Evolutionary conservation across 2,797 vertebrate genomes (phyloP).

Genomic region (Premnoplex brunnescens): DNA sequence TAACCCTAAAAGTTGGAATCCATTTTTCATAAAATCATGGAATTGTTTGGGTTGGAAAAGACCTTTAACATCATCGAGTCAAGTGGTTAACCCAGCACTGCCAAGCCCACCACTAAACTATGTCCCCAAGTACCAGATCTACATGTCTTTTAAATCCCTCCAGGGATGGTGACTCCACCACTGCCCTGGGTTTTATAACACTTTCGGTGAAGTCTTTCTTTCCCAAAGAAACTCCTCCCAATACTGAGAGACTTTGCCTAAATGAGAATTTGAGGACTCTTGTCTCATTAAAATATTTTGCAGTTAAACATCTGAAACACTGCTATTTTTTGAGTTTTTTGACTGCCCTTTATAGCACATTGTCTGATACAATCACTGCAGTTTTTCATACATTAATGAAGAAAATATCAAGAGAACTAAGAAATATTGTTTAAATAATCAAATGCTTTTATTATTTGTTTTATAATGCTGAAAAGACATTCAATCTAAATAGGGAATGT

Average conservation of each 20-base stretch:
- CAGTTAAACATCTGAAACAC: not conserved
- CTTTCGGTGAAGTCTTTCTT: not conserved
- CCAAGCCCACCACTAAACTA: not conserved
- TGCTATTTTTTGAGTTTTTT: not conserved
- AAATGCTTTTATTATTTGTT: not conserved
- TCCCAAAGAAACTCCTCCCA: not conserved
- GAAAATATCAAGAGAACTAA: not conserved
- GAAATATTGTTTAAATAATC: not conserved
- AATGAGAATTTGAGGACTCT: not conserved
- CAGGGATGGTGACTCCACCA: not conserved
- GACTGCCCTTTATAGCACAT: not conserved
- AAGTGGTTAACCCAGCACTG: not conserved
- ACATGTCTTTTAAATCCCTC: not conserved
- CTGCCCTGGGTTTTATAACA: not conserved
- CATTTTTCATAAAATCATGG: no score
- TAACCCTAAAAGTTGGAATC: no score
- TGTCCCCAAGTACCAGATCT: not conserved
- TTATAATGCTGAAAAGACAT: not conserved
- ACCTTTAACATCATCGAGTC: not conserved
- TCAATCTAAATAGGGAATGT: not conserved
- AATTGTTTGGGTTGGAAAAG: not conserved
- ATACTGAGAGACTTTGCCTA: not conserved
- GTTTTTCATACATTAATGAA: not conserved
- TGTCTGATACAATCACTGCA: not conserved
- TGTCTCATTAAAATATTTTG: not conserved